Base-by-base conservation (phyloP, 2,888 invertebrate genomes). In the Lomographa bimaculata region DNA sequence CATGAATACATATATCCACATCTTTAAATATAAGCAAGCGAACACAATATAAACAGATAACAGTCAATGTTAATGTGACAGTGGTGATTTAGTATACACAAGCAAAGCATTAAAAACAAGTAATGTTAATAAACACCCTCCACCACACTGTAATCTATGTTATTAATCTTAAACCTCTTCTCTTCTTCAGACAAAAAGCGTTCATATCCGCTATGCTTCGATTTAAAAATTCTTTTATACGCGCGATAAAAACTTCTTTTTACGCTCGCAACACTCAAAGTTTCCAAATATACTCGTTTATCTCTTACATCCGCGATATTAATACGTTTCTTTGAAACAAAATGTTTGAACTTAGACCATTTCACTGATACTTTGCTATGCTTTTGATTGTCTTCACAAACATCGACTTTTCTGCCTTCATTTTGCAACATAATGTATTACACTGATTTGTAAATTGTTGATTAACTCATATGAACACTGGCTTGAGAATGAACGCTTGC, bases 111-210 rank as follows among this genome's bases (percentile, higher is more conserved):
- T n/a, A n/a, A n/a, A n/a, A n/a, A n/a, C n/a, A n/a, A n/a, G n/a
- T n/a, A n/a, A n/a, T 9, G 32, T 51, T 55, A 68, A 51, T 68
- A 75, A 46, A 72, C 34, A 49, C 71, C 79, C 76, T 83, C 85
- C 78, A 86, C 84, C 77, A 75, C 53, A 55, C 54, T 62, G 42
- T 50, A 52, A 55, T 79, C 75, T 50, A 64, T 44, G 47, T 47
- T 44, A 47, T 47, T 33, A 50, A 55, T 51, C 38, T 65, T 60
- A 50, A 89, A 93, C 93, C 93, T 93, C 80, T 91, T 91, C 65
- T 95, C 94, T 60, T 94, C 94, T 12, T 94, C 94, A 1, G 92
- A 90, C 21, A 93, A 76, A 70, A 94, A 91, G 57, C 90, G 87
- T 52, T 89, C 86, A 68, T 94, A 95, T 18, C 92, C 92, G 60